phyloP scores from a whole-genome alignment of 2,888 invertebrate species.

The Diabrotica balteata region DNA sequence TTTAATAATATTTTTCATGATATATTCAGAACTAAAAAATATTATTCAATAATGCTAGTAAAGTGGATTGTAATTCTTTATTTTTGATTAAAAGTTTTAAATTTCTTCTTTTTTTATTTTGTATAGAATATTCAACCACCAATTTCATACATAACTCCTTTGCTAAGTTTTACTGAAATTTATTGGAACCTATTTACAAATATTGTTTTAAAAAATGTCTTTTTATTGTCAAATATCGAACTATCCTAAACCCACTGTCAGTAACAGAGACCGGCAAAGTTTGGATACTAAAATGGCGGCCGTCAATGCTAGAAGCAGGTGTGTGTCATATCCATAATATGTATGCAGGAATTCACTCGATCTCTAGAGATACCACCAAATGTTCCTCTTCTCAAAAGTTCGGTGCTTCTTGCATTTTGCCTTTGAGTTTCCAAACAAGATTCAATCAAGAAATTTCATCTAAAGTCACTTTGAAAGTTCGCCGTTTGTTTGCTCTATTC shows the following conservation, averaged over 20 bases:
- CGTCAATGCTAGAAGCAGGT: not conserved
- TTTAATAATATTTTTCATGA: too few relatives aligned
- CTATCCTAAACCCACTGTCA: not conserved
- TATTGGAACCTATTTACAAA: too few relatives aligned
- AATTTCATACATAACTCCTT: too few relatives aligned
- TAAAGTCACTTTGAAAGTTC: not conserved
- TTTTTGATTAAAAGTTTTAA: too few relatives aligned
- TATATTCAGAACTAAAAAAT: too few relatives aligned
- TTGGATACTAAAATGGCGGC: not conserved
- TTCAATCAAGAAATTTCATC: constrained; percentile 1
- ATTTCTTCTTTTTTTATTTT: too few relatives aligned
- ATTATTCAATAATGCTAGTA: too few relatives aligned
- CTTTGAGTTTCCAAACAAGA: constrained; percentile 5
- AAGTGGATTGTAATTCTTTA: too few relatives aligned
- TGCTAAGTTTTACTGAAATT: too few relatives aligned
- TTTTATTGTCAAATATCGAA: not conserved
- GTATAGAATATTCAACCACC: too few relatives aligned
- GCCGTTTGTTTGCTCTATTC: constrained; percentile 1
- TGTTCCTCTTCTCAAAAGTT: constrained; percentile 1
- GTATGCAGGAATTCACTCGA: constrained; percentile 6
- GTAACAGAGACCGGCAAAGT: constrained; percentile 5
- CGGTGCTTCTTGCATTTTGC: not conserved
- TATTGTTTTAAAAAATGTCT: too few relatives aligned
- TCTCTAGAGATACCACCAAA: constrained; percentile 1
- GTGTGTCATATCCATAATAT: constrained; percentile 8